Percentiles rank a stretch among this genome's conserved stretches.
Evolutionary conservation across 2,888 invertebrate species (phyloP).

Genomic region (Brenthis ino): DNA sequence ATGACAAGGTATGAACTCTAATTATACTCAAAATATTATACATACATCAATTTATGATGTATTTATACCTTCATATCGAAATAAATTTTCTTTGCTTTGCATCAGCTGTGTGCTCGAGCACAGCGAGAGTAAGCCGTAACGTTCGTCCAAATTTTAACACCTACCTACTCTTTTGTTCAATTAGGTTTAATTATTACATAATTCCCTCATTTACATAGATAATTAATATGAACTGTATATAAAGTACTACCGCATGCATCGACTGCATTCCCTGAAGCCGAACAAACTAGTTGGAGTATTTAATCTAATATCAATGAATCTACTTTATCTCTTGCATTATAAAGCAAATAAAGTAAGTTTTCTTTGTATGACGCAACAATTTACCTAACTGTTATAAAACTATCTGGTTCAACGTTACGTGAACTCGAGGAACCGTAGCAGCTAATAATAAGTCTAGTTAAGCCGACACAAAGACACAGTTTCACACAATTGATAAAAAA

Average conservation of each 20-base stretch:
- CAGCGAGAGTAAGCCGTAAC: too few species aligned
- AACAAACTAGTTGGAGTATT: slow-evolving; percentile 29
- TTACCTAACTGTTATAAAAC: slow-evolving; percentile 15
- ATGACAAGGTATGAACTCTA: too few species aligned
- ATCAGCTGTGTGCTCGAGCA: too few species aligned
- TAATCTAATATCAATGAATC: slow-evolving; percentile 37
- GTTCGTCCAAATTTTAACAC: too few species aligned
- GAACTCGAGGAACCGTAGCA: neutral
- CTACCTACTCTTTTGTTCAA: too few species aligned
- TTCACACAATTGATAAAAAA: slow-evolving; percentile 40
- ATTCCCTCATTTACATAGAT: too few species aligned
- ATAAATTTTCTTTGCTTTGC: too few species aligned
- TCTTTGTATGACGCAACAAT: slow-evolving; percentile 14
- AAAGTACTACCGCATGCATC: neutral
- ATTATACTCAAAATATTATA: too few species aligned
- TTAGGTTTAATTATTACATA: too few species aligned
- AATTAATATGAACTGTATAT: neutral
- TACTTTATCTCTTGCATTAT: slow-evolving; percentile 25
- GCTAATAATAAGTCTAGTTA: slow-evolving; percentile 24
- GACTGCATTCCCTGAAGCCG: slow-evolving; percentile 28
- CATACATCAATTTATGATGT: too few species aligned
- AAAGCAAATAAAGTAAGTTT: slow-evolving; percentile 2
- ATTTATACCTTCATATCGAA: too few species aligned
- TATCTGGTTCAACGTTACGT: slow-evolving; percentile 6
- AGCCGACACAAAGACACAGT: slow-evolving; percentile 38